Evolutionary conservation across 1,140 invertebrate species (phyloP).

Genomic region (Danaus plexippus): DNA sequence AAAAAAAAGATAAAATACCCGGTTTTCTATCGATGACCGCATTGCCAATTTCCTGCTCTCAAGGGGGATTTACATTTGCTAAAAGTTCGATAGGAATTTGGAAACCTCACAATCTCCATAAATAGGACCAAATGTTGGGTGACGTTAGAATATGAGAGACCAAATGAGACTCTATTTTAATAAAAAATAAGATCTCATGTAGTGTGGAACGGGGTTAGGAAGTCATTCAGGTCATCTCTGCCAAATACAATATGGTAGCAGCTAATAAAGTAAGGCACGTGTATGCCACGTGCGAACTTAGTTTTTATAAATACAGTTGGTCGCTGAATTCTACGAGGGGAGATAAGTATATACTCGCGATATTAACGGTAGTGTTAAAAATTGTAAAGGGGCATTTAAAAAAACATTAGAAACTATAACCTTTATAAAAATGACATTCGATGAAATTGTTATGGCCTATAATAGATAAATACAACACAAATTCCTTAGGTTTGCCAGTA

Average conservation of each 20-base stretch:
- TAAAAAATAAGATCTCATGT: neutral
- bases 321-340: constrained; percentile 11
- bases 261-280: constrained; percentile 36
- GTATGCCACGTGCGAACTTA: constrained; percentile 30
- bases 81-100: constrained; percentile 6
- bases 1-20: too few relatives aligned
- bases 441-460: too few relatives aligned
- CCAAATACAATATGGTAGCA: constrained; percentile 17
- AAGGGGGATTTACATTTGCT: constrained; percentile 10
- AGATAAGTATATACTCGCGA: constrained; percentile 6
- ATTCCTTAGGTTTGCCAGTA: too few relatives aligned
- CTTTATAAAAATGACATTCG: too few relatives aligned
- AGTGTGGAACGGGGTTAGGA: too few relatives aligned
- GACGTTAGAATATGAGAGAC: neutral
- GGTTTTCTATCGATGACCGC: constrained; percentile 7
- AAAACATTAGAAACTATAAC: too few relatives aligned
- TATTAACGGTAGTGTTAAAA: too few relatives aligned
- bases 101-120: constrained; percentile 16
- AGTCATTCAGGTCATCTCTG: constrained; percentile 2
- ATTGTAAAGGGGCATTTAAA: too few relatives aligned
- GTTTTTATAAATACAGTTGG: constrained; percentile 25
- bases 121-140: constrained; percentile 1
- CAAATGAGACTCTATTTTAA: neutral
- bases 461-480: too few relatives aligned
- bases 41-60: constrained; percentile 14